Evolutionary conservation across 2,888 invertebrate species (phyloP), one percentile per base, ranked within the genome.

Genomic region (Lasioglossum vierecki): DNA sequence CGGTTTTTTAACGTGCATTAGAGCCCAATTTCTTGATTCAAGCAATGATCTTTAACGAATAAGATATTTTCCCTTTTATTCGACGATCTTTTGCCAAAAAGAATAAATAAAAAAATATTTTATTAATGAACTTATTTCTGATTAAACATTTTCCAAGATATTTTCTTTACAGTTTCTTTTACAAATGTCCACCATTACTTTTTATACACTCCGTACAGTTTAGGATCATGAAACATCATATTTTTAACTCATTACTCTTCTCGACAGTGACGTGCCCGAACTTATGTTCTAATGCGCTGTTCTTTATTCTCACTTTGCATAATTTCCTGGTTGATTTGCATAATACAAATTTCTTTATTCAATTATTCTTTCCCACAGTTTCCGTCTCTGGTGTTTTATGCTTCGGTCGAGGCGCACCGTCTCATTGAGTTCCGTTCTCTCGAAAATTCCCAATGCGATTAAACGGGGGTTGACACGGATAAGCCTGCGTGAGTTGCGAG

Each of bases 401-500:
- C 13, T 60, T 5, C 13, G 60, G 26, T 13, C 60, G 60, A 13
- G 26, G 4, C 13, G 4, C 13, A 60, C 13, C n/a, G 60, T 60
- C 66, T 66, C 30, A 66, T 66, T 9, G 66, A 35, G 66, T 66
- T 66, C 66, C 66, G 35, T 66, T 60, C 39, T 9, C 60, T 18
- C 75, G 75, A 44, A 63, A 63, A 63, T 8, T 49, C 22, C 39
- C 5, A 18, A 75, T 53, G 49, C 71, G 46, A 75, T 76, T 46
- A 26, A 75, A n/a, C 22, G 66, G 35, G 63, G 41, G 1, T 8
- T 75, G 75, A 60, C 75, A 57, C 66, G 35, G 66, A 35, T 76
- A 66, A 30, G 78, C 30, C 53, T 53, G 30, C 63, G 57, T 39
- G 73, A 74, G 68, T 70, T 15, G 68, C 22, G 66, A 35, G 57